Base-by-base conservation (phyloP, 2,888 invertebrate genomes). In the Hirudinaria manillensis region DNA sequence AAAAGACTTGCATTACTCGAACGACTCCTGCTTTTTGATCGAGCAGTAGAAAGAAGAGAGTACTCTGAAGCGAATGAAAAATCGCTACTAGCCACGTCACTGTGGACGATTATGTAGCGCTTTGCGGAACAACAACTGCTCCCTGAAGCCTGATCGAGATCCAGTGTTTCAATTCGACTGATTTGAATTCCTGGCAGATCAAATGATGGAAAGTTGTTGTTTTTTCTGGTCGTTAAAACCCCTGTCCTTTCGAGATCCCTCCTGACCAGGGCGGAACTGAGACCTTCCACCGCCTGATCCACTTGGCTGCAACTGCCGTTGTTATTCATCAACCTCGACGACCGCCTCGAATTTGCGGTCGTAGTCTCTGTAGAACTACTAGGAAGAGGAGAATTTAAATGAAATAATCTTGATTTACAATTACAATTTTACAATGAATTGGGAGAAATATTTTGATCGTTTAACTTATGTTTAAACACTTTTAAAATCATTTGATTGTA, bases 151-250 rank as follows among this genome's bases (percentile, higher is more conserved):
- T 27, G 71, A 36, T 77, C 78, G 34, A 75, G 71, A 61, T 79
- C 79, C 51, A 79, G 70, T 13, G 79, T 79, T 56, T 79, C 79
- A 13, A 79, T 76, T 13, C 79, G 75, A 74, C 79, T 79, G 76
- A 79, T 79, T 76, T 79, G 78, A 38, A 79, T 79, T 19, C 79
- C 79, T 24, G 77, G 77, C 7, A 77, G 74, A 29, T 77, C 77
- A 53, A 77, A 77, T 38, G 75, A 67, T 34, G 75, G 75, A 51
- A 71, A 56, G 34, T 56, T 56, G n/a, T 73, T 76, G 55, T 70
- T 61, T 61, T 61, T 61, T 19, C 61, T 61, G 2, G 29, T 29
- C 10, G 45, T 10, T 19, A 61, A 19, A 61, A 24, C 29, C 10
- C 24, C 24, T 2, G 24, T 29, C 10, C 61, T 21, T 67, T 68